A percentile compares a stretch with the other conserved stretches of the same genome.
These are phyloP conservation scores for Acleris cristana DNA, from an alignment of 2,888 invertebrate genomes.

Conservation along the genomic window DNA sequence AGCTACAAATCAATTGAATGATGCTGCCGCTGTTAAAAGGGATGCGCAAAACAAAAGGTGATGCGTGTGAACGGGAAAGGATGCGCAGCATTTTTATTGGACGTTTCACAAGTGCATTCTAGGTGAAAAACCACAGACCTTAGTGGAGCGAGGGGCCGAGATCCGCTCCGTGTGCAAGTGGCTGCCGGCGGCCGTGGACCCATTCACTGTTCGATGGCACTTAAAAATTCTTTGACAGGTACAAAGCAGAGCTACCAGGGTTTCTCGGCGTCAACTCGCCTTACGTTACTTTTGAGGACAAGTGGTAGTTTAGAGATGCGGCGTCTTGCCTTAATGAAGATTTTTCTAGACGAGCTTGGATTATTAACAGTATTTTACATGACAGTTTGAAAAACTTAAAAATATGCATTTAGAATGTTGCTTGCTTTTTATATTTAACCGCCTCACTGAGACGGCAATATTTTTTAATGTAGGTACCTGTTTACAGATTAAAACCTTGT, in stretches of 20 bases:
- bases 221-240: slow-evolving; percentile 77
- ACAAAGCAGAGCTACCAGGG: slow-evolving; percentile 49
- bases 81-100: slow-evolving; percentile 8
- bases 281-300: slow-evolving; percentile 11
- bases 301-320: slow-evolving; percentile 4
- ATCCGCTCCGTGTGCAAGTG: slow-evolving; percentile 76
- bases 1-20: neutral
- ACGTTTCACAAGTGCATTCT: slow-evolving; percentile 19
- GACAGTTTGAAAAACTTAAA: no score
- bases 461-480: no score
- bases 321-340: no score
- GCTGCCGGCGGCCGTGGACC: slow-evolving; percentile 53
- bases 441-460: no score
- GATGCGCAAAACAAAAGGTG: neutral
- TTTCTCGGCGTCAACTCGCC: slow-evolving; percentile 21
- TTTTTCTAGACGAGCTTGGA: no score
- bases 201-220: slow-evolving; percentile 71
- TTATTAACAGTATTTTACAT: no score
- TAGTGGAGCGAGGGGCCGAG: slow-evolving; percentile 46
- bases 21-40: neutral
- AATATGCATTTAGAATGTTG: no score
- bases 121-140: slow-evolving; percentile 12
- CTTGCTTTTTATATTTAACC: no score
- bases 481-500: no score
- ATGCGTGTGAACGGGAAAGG: slow-evolving; percentile 1